phyloP scores from a whole-genome alignment of 2,797 vertebrate species.

The Molossus alvarezi region DNA sequence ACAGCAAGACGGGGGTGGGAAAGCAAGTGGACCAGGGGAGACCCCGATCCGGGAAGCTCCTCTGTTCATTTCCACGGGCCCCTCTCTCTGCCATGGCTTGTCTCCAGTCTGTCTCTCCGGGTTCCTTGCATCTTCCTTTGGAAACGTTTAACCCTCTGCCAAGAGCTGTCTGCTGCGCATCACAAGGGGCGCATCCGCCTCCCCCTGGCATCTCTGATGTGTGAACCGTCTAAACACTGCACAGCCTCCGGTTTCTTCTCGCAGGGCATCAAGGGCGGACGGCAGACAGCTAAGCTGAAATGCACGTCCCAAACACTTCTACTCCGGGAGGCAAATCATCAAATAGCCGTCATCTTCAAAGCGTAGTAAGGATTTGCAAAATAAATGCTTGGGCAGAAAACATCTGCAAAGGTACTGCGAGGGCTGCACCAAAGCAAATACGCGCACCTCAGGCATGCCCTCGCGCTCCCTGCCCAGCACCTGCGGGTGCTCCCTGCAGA shows the following conservation, averaged over 20 bases:
- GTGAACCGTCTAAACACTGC: neutral
- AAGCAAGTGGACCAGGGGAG: no score
- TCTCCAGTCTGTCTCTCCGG: no score
- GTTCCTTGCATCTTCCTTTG: no score
- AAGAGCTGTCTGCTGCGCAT: no score
- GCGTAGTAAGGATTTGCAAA: slow-evolving; percentile 21
- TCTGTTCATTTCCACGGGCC: no score
- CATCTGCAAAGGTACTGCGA: slow-evolving; percentile 3
- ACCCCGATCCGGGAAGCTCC: no score
- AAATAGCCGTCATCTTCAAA: neutral
- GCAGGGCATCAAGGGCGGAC: neutral
- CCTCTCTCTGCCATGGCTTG: no score
- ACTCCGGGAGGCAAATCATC: neutral
- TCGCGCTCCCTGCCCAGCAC: no score
- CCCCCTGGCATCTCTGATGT: neutral
- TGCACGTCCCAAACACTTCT: neutral
- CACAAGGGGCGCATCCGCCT: no score
- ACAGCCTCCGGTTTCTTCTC: neutral
- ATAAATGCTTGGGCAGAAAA: slow-evolving; percentile 15
- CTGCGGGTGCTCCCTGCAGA: neutral
- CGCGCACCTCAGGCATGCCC: neutral
- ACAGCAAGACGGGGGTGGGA: no score
- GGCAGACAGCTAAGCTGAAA: neutral
- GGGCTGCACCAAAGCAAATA: neutral
- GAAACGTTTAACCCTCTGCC: no score